phyloP scores from a whole-genome alignment of 2,113 vertebrate genomes.

The Pundamilia nyererei region DNA sequence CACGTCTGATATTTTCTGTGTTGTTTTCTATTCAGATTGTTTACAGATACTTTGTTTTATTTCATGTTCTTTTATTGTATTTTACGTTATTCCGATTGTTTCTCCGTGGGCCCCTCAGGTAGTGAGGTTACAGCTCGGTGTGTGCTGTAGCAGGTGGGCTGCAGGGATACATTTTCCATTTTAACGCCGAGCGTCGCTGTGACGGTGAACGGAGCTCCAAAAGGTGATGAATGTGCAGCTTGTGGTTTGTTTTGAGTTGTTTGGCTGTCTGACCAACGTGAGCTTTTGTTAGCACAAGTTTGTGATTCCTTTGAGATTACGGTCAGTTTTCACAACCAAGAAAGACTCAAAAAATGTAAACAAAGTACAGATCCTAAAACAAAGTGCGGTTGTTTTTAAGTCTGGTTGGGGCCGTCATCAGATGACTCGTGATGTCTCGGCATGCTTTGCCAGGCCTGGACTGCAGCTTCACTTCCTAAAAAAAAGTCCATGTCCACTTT shows the following conservation, averaged over 20 bases:
- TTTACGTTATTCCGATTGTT: fast-evolving
- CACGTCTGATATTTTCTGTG: not conserved
- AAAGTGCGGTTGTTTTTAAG: not conserved
- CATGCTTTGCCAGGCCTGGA: not conserved
- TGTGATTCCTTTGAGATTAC: not conserved
- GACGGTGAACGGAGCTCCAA: not conserved
- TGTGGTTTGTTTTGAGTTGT: not conserved
- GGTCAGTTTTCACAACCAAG: not conserved
- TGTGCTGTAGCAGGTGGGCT: fast-evolving
- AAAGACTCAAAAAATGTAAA: not conserved
- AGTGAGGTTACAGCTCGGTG: not conserved
- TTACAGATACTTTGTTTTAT: not conserved
- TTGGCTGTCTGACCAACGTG: not conserved
- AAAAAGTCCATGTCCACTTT: not conserved
- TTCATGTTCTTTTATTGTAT: not conserved
- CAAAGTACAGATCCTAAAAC: fast-evolving
- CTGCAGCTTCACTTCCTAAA: not conserved
- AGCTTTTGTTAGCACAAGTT: not conserved
- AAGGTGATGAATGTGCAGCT: not conserved
- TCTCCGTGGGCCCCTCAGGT: not conserved
- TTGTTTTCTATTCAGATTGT: not conserved
- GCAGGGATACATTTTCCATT: not conserved
- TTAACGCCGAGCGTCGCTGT: fast-evolving
- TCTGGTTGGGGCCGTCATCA: fast-evolving
- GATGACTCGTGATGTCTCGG: not conserved